Percentiles rank a stretch among this genome's conserved stretches.
Conservation (phyloP, 92 coral and sea anemone species). For the Isaurus tuberculatus region DNA sequence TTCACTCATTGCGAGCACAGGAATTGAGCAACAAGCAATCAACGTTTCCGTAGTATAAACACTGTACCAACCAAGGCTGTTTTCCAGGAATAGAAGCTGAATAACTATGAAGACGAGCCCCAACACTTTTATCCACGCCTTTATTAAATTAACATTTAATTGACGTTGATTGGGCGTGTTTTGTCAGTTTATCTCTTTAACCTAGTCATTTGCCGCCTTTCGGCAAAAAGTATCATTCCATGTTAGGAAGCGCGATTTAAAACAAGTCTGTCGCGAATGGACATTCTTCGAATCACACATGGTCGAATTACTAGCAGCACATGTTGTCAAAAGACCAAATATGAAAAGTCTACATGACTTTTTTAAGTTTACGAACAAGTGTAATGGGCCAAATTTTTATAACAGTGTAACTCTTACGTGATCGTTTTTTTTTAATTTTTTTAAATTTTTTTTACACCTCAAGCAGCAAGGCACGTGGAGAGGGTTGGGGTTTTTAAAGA, state of each 20-base stretch:
- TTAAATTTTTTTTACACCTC: too few species aligned
- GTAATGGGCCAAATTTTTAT: too few species aligned
- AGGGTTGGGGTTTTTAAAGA: too few species aligned
- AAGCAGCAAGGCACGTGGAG: too few species aligned
- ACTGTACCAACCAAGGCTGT: background rate
- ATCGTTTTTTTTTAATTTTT: too few species aligned
- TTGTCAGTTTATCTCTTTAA: background rate
- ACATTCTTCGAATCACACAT: background rate
- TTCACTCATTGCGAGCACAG: background rate
- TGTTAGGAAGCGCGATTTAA: background rate
- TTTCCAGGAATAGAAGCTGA: background rate
- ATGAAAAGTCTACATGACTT: background rate
- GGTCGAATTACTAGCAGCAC: background rate
- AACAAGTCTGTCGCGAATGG: background rate
- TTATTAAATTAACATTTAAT: background rate
- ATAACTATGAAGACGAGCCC: background rate
- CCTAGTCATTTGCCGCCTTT: background rate
- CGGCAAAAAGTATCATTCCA: background rate
- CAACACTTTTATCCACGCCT: background rate
- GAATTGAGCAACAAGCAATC: background rate
- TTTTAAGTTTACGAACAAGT: too few species aligned
- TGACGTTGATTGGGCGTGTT: constrained; percentile 1
- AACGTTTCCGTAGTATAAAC: background rate
- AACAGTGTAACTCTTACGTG: too few species aligned
- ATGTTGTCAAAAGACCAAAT: background rate